Conservation (phyloP, 2,797 vertebrate genomes). For the Bryconaethiops microstoma region DNA sequence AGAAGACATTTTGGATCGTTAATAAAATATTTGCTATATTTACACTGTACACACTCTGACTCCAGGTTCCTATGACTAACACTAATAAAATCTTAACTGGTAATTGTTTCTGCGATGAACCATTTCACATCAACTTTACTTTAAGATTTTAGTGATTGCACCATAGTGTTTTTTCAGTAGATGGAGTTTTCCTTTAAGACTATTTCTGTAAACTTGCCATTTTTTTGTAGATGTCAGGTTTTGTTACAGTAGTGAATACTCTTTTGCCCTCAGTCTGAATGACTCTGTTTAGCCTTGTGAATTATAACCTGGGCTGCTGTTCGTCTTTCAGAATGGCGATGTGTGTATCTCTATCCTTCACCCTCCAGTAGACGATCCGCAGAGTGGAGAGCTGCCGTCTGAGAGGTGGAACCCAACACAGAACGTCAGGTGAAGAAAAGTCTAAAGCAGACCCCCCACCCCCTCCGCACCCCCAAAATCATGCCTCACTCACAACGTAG, state of each 20-base stretch:
- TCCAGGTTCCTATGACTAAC: no score
- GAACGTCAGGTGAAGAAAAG: constrained; percentile 87
- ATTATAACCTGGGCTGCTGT: neutral
- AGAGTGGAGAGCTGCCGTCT: constrained; percentile 95
- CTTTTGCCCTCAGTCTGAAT: neutral
- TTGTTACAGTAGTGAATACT: neutral
- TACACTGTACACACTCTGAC: no score
- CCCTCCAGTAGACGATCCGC: constrained; percentile 94
- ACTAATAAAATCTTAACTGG: no score
- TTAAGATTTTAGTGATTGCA: no score
- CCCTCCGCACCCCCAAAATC: no score
- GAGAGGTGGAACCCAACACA: constrained; percentile 99
- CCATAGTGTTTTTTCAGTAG: no score
- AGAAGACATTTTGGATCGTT: no score
- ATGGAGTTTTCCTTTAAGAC: no score
- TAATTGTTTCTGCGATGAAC: no score
- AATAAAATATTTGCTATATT: no score
- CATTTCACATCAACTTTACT: no score
- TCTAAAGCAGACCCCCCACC: neutral
- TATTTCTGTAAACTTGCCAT: neutral
- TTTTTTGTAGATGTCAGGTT: neutral
- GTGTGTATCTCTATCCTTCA: constrained; percentile 98
- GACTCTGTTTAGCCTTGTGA: neutral
- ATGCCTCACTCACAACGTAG: no score
- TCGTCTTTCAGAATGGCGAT: constrained; percentile 85